Percentiles rank a stretch among this genome's conserved stretches.
phyloP scores from a whole-genome alignment of 2,113 vertebrate species.

The Gymnogyps californianus region DNA sequence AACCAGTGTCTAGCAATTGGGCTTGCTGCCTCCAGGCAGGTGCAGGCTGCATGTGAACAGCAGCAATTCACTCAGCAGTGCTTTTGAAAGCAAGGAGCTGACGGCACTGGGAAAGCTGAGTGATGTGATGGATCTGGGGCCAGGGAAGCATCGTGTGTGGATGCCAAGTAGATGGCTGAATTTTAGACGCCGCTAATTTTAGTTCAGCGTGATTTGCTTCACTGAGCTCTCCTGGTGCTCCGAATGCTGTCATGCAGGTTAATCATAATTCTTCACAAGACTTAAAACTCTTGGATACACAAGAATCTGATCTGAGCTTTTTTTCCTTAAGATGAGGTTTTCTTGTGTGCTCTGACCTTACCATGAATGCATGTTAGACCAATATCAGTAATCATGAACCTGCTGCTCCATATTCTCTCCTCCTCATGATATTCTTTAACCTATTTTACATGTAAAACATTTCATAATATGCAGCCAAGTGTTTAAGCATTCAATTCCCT shows the following conservation, averaged over 20 bases:
- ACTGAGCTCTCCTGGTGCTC: background rate
- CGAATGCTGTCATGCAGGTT: background rate
- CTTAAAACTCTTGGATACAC: background rate
- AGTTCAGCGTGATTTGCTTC: conserved; percentile 23
- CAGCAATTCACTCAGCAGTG: background rate
- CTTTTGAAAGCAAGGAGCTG: conserved; percentile 8
- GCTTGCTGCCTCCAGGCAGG: conserved; percentile 21
- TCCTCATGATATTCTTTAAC: background rate
- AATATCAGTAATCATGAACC: background rate
- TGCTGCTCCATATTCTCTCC: background rate
- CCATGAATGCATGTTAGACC: background rate
- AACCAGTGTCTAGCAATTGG: background rate
- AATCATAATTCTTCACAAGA: background rate
- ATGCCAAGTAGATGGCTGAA: background rate
- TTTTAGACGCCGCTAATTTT: conserved; percentile 41
- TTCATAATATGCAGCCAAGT: background rate
- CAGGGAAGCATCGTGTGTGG: background rate
- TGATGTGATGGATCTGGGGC: background rate
- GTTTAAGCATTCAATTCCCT: conserved; percentile 15
- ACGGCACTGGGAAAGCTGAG: background rate
- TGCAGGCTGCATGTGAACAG: background rate
- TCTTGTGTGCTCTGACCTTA: background rate
- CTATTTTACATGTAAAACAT: conserved; percentile 12
- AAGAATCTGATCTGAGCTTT: background rate
- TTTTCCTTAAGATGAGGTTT: background rate